Conservation (phyloP, 2,113 vertebrate species). For the Crotophaga sulcirostris region DNA sequence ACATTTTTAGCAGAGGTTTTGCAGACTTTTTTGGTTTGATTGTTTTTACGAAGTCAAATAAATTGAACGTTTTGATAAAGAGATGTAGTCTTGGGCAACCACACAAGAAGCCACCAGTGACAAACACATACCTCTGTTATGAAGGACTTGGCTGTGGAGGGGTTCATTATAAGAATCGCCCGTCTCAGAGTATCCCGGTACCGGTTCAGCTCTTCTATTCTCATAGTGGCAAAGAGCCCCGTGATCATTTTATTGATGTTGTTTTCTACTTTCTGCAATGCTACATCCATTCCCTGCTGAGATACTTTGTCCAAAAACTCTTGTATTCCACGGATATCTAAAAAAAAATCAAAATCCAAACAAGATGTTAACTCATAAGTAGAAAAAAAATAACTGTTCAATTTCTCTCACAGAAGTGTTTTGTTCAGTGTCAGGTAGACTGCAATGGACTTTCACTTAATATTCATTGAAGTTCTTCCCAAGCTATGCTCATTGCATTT, state of each 20-base stretch:
- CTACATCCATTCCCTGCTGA: conserved; percentile 98
- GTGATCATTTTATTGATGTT: conserved; percentile 99
- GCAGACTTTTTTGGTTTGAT: not conserved
- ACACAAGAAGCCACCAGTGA: not conserved
- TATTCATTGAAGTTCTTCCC: not conserved
- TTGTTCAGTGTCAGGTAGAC: not conserved
- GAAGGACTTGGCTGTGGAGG: conserved; percentile 92
- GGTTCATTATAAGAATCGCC: conserved; percentile 95
- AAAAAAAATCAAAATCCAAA: conserved; percentile 66
- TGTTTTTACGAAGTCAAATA: not conserved
- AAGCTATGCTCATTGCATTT: not conserved
- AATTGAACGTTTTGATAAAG: not conserved
- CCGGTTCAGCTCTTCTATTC: conserved; percentile 94
- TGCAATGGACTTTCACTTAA: not conserved
- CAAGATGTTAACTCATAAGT: conserved; percentile 35
- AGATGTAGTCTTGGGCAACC: not conserved
- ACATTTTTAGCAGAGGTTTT: not conserved
- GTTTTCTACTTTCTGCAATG: conserved; percentile 98
- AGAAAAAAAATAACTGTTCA: not conserved
- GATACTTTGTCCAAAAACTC: conserved; percentile 96
- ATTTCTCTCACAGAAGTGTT: not conserved
- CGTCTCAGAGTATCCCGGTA: conserved; percentile 93
- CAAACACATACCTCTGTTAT: conserved; percentile 88
- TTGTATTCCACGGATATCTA: conserved; percentile 98
- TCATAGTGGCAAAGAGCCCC: conserved; percentile 92